These are phyloP conservation scores for Pipa parva DNA, from an alignment of 2,113 vertebrate genomes.

Conservation along the genomic window DNA sequence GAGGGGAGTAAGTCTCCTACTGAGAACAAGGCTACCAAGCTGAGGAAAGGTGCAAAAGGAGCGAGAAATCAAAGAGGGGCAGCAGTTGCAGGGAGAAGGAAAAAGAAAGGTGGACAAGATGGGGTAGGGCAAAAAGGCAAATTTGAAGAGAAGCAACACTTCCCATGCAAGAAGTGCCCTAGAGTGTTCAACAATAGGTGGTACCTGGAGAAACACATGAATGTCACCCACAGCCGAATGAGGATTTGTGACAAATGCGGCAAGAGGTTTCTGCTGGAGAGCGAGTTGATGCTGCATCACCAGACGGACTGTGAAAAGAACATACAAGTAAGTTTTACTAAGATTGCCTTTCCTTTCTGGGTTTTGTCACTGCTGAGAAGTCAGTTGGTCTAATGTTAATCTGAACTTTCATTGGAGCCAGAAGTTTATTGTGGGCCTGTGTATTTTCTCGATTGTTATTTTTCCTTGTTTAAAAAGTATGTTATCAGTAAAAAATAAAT, in stretches of 20 bases:
- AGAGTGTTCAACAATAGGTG: conserved; percentile 95
- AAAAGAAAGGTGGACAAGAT: conserved; percentile 63
- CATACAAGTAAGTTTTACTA: conserved; percentile 78
- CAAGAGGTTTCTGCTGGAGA: conserved; percentile 91
- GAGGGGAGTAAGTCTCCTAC: conserved; percentile 57
- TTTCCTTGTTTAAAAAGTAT: too few relatives aligned
- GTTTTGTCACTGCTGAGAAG: too few relatives aligned
- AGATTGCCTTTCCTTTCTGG: too few relatives aligned
- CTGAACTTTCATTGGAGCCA: too few relatives aligned
- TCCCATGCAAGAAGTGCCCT: conserved; percentile 89
- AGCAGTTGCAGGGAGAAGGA: conserved; percentile 54
- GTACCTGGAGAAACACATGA: conserved; percentile 98
- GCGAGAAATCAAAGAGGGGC: conserved; percentile 42
- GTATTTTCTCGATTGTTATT: too few relatives aligned
- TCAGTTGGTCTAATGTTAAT: too few relatives aligned
- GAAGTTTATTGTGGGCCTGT: too few relatives aligned
- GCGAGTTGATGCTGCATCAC: conserved; percentile 87
- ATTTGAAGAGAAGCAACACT: conserved; percentile 91
- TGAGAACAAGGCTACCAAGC: conserved; percentile 58
- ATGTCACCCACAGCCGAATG: conserved; percentile 93
- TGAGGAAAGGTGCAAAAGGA: conserved; percentile 56
- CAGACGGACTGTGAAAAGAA: conserved; percentile 96
- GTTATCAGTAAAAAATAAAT: too few relatives aligned
- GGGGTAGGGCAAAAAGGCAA: conserved; percentile 81
- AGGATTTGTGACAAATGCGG: conserved; percentile 92